Evolutionary conservation across 1,140 invertebrate species (phyloP).

Genomic region (Lycorma delicatula): DNA sequence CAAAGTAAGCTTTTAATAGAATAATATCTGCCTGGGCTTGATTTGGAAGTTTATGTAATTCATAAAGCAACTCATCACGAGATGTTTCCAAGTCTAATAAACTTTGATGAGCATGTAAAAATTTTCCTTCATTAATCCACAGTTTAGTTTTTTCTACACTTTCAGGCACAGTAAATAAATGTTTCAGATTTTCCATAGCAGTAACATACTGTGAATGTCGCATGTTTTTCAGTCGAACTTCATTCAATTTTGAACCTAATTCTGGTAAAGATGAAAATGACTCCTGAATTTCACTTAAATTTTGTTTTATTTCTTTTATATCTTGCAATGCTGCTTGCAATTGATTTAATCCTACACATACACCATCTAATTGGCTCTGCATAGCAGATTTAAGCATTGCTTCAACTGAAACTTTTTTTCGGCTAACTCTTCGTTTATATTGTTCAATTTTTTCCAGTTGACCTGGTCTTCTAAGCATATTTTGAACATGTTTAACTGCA

Average conservation of each 20-base stretch:
- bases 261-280: constrained; percentile 56
- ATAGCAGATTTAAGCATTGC: constrained; percentile 97
- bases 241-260: constrained; percentile 67
- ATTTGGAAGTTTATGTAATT: constrained; percentile 88
- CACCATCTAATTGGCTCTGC: constrained; percentile 95
- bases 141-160: constrained; percentile 91
- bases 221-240: constrained; percentile 86
- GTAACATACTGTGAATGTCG: constrained; percentile 92
- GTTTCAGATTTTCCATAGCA: constrained; percentile 95
- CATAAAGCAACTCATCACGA: constrained; percentile 88
- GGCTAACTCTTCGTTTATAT: constrained; percentile 65
- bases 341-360: constrained; percentile 86
- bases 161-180: constrained; percentile 96
- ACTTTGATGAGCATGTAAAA: constrained; percentile 74
- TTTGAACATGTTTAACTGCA: constrained; percentile 84
- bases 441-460: constrained; percentile 94
- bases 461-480: constrained; percentile 87
- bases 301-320: constrained; percentile 58
- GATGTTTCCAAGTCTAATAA: constrained; percentile 94
- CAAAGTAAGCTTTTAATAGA: constrained; percentile 90
- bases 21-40: constrained; percentile 83
- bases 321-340: constrained; percentile 74
- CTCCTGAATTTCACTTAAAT: constrained; percentile 49
- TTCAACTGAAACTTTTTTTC: constrained; percentile 91
- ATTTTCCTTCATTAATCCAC: constrained; percentile 89